Evolutionary conservation across 2,888 invertebrate genomes (phyloP).

Genomic region (Tyria jacobaeae): DNA sequence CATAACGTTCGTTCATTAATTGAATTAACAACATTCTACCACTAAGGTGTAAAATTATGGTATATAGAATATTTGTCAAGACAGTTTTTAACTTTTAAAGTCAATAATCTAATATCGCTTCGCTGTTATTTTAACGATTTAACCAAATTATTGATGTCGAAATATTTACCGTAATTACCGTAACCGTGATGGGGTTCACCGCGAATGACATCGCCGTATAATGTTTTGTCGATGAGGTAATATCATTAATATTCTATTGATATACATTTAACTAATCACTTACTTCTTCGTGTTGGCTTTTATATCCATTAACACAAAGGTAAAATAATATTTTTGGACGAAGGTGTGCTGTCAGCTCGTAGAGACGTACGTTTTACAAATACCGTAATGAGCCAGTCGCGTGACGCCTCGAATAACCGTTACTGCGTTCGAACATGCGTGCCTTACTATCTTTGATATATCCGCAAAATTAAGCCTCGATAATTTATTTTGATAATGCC

Average conservation of each 20-base stretch:
- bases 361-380: constrained; percentile 39
- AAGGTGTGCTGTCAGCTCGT: constrained; percentile 19
- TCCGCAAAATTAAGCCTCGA: constrained; percentile 15
- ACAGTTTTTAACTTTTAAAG: too few relatives aligned
- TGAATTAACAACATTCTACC: too few relatives aligned
- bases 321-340: neutral
- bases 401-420: constrained; percentile 27
- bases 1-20: too few relatives aligned
- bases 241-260: neutral
- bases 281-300: neutral
- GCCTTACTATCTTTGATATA: constrained; percentile 26
- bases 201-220: too few relatives aligned
- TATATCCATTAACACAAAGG: neutral
- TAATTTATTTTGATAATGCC: constrained; percentile 1
- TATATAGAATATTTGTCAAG: too few relatives aligned
- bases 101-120: too few relatives aligned
- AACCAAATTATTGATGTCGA: too few relatives aligned
- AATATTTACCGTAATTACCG: too few relatives aligned
- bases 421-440: constrained; percentile 32
- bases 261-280: too few relatives aligned
- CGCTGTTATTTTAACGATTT: too few relatives aligned
- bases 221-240: neutral
- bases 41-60: too few relatives aligned
- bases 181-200: too few relatives aligned
- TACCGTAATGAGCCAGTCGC: constrained; percentile 39